These are phyloP conservation scores for Porphyrio hochstetteri DNA, from an alignment of 2,113 vertebrate genomes.

Conservation along the genomic window DNA sequence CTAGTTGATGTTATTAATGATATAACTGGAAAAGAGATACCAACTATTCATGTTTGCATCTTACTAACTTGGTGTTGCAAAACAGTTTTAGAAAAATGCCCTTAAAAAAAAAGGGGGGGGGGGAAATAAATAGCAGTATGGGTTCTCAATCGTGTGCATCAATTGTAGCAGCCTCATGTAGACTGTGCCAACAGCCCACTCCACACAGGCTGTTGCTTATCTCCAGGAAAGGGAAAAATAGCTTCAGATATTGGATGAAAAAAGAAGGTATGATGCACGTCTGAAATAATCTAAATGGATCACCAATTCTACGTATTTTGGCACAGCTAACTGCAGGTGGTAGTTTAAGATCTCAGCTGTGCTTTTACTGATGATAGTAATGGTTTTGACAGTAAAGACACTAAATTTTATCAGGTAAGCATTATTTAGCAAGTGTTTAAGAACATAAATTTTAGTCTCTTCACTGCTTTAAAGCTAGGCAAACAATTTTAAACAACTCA, in stretches of 20 bases:
- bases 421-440: background rate
- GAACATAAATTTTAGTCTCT: background rate
- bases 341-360: background rate
- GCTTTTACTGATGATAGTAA: background rate
- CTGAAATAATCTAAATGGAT: background rate
- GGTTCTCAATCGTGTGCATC: accelerated
- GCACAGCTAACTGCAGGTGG: background rate
- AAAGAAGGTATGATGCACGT: background rate
- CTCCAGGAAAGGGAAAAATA: background rate
- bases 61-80: background rate
- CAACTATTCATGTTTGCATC: background rate
- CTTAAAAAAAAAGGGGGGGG: background rate
- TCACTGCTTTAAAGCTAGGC: background rate
- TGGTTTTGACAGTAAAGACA: background rate
- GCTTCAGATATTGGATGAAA: background rate
- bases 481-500: background rate
- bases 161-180: background rate
- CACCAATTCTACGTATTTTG: background rate
- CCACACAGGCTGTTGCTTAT: background rate
- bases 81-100: background rate
- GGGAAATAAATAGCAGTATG: background rate
- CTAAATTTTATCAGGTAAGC: background rate
- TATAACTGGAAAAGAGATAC: background rate
- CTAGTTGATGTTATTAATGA: background rate
- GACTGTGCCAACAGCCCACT: background rate